Evolutionary conservation across 30 jellyfish, hydroid and myxozoan genomes (phyloP).

Genomic region (Hydra vulgaris): DNA sequence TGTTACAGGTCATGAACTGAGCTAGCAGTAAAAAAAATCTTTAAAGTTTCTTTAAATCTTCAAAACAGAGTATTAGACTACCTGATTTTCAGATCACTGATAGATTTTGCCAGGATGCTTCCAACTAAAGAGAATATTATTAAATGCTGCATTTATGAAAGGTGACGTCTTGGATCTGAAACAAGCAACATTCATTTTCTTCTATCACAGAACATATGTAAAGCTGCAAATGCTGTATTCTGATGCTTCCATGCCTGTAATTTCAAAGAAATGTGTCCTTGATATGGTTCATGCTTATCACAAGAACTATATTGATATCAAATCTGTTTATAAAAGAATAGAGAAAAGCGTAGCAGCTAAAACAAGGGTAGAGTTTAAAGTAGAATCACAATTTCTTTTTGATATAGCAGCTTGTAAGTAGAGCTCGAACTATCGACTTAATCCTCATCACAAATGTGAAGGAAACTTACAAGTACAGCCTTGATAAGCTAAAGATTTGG

Average conservation of each 20-base stretch:
- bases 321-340: neutral
- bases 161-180: neutral
- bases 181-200: neutral
- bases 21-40: neutral
- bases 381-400: neutral
- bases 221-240: neutral
- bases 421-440: neutral
- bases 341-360: neutral
- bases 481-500: neutral
- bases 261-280: neutral
- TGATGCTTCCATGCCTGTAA: neutral
- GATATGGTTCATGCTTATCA: no score
- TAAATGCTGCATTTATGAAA: neutral
- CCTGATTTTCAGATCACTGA: neutral
- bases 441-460: neutral
- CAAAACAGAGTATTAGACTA: neutral
- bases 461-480: neutral
- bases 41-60: no score
- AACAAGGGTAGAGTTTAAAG: neutral
- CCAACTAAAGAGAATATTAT: neutral
- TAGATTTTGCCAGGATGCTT: neutral
- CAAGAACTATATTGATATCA: neutral
- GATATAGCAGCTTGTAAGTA: neutral
- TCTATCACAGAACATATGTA: neutral
- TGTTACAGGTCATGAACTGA: neutral